Conservation (phyloP, 2,797 vertebrate genomes). For the Morus bassanus region DNA sequence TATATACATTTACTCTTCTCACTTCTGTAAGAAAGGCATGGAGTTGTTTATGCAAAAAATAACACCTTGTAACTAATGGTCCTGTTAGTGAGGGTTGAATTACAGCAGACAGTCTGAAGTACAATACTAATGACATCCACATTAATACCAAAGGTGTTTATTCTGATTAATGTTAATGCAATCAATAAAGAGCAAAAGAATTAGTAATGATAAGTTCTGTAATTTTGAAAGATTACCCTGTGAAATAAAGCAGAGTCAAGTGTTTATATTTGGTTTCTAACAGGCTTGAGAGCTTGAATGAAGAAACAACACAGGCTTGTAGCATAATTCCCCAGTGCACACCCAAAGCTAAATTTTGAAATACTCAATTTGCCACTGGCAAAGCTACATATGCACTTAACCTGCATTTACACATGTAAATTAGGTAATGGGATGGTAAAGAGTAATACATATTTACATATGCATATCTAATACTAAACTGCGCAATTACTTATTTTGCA, state of each 20-base stretch:
- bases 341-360: neutral
- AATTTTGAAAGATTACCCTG: conserved; percentile 25
- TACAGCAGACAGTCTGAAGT: neutral
- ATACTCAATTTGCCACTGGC: neutral
- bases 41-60: neutral
- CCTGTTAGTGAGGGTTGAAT: conserved; percentile 23
- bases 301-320: neutral
- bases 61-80: conserved; percentile 2
- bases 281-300: neutral
- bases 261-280: conserved; percentile 14
- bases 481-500: neutral
- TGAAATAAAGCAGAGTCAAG: conserved; percentile 1
- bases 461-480: neutral
- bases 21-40: neutral
- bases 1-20: neutral
- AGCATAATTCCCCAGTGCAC: neutral
- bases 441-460: neutral
- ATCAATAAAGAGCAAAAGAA: conserved; percentile 38
- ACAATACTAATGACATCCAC: neutral
- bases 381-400: neutral
- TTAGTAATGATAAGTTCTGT: conserved; percentile 22
- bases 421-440: neutral
- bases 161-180: conserved; percentile 48
- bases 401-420: neutral
- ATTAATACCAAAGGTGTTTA: conserved; percentile 30